Base-by-base conservation (phyloP, 2,797 vertebrate species). In the Hyperoplus lanceolatus region DNA sequence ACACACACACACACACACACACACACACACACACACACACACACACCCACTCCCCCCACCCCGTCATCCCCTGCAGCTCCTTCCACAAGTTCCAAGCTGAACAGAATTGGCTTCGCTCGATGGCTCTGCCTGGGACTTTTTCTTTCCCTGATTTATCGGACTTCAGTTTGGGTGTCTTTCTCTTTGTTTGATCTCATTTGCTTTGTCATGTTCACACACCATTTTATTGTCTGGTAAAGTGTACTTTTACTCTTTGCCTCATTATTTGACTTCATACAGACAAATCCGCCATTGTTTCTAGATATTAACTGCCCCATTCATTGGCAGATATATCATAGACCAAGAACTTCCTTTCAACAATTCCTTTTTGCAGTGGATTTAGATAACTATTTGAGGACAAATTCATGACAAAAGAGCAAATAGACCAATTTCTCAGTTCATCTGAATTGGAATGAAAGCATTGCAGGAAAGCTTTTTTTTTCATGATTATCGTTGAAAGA, bases 101-200 rank as follows among this genome's bases (percentile, higher is more conserved):
- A 67, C 2, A 2, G 18, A 36, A 72, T 4, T 43, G 50, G 38
- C 46, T 56, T 12, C 0, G 29, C 21, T 71, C n/a, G 5, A 8
- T 46, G 16, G 21, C 51, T 41, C 13, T 45, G 43, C 36, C 42
- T 49, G 49, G 16, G 56, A 64, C 59, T 64, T 74, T 67, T 66
- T 70, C 63, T 59, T n/a, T 38, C 13, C 49, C 41, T 70, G 79
- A 77, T 80, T 61, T 71, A n/a, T 77, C 42, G 48, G 36, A 77
- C 69, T 76, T 58, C 12, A 42, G 51, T 49, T 46, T 8, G 8
- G 29, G 13, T 51, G 39, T 36, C 6, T 71, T 46, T 70, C 10
- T 43, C 51, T 11, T 36, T 10, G 36, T 74, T 69, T 57, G 43
- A 70, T 57, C 5, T 13, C 1, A 9, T 50, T 69, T 56, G n/a